phyloP scores from a whole-genome alignment of 2,888 invertebrate species.

The Pteria penguin region DNA sequence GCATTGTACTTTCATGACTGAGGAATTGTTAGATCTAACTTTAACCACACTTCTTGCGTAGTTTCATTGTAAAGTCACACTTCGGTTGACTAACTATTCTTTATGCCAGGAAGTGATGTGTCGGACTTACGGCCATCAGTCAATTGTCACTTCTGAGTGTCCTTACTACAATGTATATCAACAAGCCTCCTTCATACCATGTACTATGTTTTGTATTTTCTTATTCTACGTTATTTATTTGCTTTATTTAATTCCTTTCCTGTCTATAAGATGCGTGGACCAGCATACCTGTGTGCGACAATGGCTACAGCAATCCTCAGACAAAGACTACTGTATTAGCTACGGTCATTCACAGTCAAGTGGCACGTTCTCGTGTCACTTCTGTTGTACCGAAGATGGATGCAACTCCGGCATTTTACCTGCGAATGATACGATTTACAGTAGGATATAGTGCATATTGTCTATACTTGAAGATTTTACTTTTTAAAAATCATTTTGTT shows the following conservation, averaged over 20 bases:
- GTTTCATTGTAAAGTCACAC: too few relatives aligned
- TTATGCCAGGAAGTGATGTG: too few relatives aligned
- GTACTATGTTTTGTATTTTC: background rate
- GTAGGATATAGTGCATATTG: background rate
- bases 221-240: too few relatives aligned
- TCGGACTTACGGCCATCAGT: too few relatives aligned
- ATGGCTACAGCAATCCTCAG: constrained; percentile 10
- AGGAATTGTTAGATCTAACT: too few relatives aligned
- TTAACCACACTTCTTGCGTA: too few relatives aligned
- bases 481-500: too few relatives aligned
- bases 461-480: background rate
- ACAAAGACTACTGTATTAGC: constrained; percentile 1
- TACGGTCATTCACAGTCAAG: background rate
- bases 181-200: background rate
- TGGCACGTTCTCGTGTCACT: constrained; percentile 4
- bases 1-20: too few relatives aligned
- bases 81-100: too few relatives aligned
- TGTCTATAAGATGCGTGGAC: constrained; percentile 2
- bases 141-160: too few relatives aligned
- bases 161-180: too few relatives aligned
- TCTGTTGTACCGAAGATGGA: constrained; percentile 10
- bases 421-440: background rate
- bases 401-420: constrained; percentile 10
- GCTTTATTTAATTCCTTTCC: too few relatives aligned
- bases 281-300: constrained; percentile 1